phyloP scores from a whole-genome alignment of 2,888 invertebrate species.

The Acanthosepion pharaonis region DNA sequence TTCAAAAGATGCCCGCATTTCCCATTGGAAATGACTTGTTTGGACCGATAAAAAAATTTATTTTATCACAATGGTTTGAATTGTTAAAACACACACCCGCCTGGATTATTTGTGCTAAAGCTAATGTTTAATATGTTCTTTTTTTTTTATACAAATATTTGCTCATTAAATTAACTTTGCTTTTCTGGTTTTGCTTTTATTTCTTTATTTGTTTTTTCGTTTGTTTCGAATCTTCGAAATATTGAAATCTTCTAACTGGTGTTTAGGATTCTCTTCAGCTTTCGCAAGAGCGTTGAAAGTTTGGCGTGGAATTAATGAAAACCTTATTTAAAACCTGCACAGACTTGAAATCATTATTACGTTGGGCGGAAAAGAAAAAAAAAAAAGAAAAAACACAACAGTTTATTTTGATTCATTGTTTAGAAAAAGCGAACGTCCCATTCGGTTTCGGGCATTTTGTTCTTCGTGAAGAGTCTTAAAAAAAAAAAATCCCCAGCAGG shows the following conservation, averaged over 20 bases:
- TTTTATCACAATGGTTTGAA: not conserved
- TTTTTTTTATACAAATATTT: not conserved
- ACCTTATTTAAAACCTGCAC: too few species aligned
- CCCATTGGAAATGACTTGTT: not conserved
- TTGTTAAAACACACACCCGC: not conserved
- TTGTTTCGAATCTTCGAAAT: not conserved
- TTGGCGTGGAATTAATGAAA: not conserved
- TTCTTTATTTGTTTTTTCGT: not conserved
- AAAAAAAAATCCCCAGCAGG: too few species aligned
- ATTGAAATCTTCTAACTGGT: not conserved
- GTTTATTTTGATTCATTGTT: too few species aligned
- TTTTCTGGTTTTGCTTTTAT: not conserved
- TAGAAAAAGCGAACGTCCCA: too few species aligned
- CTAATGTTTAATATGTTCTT: not conserved
- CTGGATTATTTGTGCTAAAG: not conserved
- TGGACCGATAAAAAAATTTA: not conserved
- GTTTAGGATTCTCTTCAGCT: not conserved
- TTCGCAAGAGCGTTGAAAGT: not conserved
- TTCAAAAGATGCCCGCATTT: not conserved
- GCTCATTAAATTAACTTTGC: not conserved
- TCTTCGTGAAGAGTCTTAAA: too few species aligned
- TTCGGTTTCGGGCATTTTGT: too few species aligned
- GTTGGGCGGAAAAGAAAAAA: too few species aligned
- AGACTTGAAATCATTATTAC: too few species aligned
- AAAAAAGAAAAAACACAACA: too few species aligned